A percentile compares a stretch with the other conserved stretches of the same genome.
Conservation (phyloP, 2,888 invertebrate species). For the Hydriomena furcata region DNA sequence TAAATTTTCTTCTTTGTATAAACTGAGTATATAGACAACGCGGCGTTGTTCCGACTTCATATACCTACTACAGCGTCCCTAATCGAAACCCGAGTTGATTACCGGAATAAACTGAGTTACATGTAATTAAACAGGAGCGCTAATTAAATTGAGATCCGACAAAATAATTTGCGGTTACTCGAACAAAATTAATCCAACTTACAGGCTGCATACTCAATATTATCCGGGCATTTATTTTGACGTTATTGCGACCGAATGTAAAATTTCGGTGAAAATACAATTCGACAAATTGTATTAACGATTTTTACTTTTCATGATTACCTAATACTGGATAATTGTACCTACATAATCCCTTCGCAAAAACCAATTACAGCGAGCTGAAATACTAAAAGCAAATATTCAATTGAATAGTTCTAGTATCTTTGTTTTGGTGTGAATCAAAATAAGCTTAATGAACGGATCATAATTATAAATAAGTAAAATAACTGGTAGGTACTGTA, state of each 20-base stretch:
- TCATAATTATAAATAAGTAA: too few relatives aligned
- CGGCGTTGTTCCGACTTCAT: neutral
- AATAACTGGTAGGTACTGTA: too few relatives aligned
- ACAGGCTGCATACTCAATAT: too few relatives aligned
- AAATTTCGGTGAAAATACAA: constrained; percentile 12
- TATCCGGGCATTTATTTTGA: constrained; percentile 25
- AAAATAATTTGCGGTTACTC: constrained; percentile 51
- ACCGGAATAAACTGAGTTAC: constrained; percentile 48
- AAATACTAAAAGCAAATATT: too few relatives aligned
- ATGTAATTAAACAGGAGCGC: constrained; percentile 53
- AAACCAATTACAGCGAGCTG: too few relatives aligned
- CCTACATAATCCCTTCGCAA: too few relatives aligned
- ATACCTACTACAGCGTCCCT: constrained; percentile 11
- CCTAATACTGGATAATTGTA: too few relatives aligned
- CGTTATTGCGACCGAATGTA: constrained; percentile 29
- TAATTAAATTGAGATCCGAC: constrained; percentile 57
- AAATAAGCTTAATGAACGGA: too few relatives aligned
- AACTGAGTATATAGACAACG: neutral
- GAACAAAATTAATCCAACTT: constrained; percentile 44
- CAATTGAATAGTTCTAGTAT: too few relatives aligned
- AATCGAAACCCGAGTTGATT: constrained; percentile 42
- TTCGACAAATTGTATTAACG: constrained; percentile 20
- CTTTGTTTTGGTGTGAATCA: too few relatives aligned
- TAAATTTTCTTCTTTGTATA: too few relatives aligned
- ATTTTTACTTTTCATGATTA: too few relatives aligned